Evolutionary conservation across 2,113 vertebrate species (phyloP), one percentile per base, ranked within the genome.

Genomic region (Chaenocephalus aceratus): DNA sequence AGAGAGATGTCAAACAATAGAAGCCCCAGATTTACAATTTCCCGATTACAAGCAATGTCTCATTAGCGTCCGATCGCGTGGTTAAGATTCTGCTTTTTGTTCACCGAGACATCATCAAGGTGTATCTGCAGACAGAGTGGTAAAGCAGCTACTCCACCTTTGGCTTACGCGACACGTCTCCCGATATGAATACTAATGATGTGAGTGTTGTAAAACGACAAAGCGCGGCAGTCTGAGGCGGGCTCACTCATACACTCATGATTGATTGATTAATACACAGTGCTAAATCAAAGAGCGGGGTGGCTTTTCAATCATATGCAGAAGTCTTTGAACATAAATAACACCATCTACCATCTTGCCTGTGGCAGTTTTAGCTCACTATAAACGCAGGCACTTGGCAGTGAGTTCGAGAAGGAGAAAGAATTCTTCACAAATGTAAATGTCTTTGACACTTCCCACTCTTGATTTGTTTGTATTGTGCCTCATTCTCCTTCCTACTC

Each of bases 401-500:
- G 73, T 83, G 67, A 76, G 57, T 68, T 45, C 15, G 56, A 81
- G 49, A 74, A 16, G 10, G 49, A 77, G 65, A 57, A 45, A 49
- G 58, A 85, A 87, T 61, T 82, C 77, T 75, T 83, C 82, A 80
- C 75, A 60, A 63, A 87, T 77, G 69, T 58, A 86, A 93, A 92
- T 92, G 80, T 89, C 92, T 91, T 88, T 88, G 80, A 91, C 89
- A 88, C 78, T 66, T 82, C 85, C 75, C 84, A 77, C 72, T 90
- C 75, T 53, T 80, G 87, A 92, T 82, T 91, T 80, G 84, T 89
- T 93, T 91, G 88, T 83, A 80, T 89, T 85, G 72, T 77, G 62
- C 74, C 82, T 78, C 86, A 87, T 72, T 83, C 68, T 86, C 74
- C 67, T 77, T 75, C 75, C 77, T 88, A 67, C 44, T 81, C 67